Evolutionary conservation across 2,797 vertebrate genomes (phyloP), one percentile per base, ranked within the genome.

Genomic region (Jordanella pulchra): DNA sequence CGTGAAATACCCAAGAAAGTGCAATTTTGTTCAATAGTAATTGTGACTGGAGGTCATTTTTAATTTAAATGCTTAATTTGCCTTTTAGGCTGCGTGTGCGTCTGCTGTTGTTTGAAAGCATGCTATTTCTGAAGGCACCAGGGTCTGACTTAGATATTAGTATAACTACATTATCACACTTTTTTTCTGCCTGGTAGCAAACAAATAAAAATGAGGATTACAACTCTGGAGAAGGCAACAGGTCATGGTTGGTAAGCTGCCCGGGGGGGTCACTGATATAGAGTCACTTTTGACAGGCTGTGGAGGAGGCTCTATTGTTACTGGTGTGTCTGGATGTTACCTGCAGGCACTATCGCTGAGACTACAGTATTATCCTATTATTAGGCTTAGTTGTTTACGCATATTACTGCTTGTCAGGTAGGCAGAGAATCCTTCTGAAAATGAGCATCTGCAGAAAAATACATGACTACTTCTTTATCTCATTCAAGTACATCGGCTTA

Each of bases 341-440:
- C 93, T 93, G 92, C 88, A 93, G 94, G 94, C 93, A 81, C 91
- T 93, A 93, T 94, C 92, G 64, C 90, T 89, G 81, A 93, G 92
- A 94, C 92, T 92, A 92, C 92, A 93, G 91, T 93, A 94, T 95
- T 94, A 95, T 95, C 95, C 94, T 94, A 95, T 95, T 95, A 95
- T 95, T 95, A 95, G 93, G 94, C 93, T 95, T 95, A 95, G 91
- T 94, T 94, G 93, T 94, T 93, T 94, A 92, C 89, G 94, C 93
- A 92, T 94, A 93, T 93, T 94, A 94, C 92, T 84, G 93, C 93
- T 91, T 94, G 93, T 95, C 94, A 95, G 93, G 93, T 95, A 93
- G 93, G 93, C 92, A 92, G 92, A 91, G 92, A 90, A 91, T 91
- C 91, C 90, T 87, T 87, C 89, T 81, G 89, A 90, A 92, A 92